Conservation (phyloP, 2,797 vertebrate species). For the Pristis pectinata region DNA sequence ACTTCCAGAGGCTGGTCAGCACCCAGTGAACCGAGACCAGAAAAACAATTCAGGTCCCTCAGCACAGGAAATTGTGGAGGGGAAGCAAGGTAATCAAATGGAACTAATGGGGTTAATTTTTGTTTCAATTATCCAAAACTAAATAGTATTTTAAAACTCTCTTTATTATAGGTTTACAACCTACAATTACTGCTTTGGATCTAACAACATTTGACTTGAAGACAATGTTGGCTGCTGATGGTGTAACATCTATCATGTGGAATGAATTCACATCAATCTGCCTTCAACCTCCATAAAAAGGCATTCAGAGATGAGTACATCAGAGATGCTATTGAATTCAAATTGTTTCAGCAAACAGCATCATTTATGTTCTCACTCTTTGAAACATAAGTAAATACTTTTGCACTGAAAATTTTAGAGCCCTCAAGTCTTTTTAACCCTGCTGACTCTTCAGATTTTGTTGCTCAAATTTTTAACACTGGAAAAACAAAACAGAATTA, state of each 20-base stretch:
- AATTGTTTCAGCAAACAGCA: not conserved
- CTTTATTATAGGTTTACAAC: not conserved
- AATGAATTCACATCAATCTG: not conserved
- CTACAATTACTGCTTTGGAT: not conserved
- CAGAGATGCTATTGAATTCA: not conserved
- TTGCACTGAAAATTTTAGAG: slow-evolving; percentile 13
- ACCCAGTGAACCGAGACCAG: not conserved
- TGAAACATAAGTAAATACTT: not conserved
- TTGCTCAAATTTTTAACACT: not conserved
- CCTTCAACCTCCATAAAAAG: not conserved
- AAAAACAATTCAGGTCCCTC: not conserved
- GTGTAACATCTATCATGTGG: not conserved
- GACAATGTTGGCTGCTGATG: not conserved
- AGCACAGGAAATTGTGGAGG: not conserved
- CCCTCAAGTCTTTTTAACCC: not conserved
- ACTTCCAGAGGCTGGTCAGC: not conserved
- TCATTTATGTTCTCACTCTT: not conserved
- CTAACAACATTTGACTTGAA: not conserved
- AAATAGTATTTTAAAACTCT: not conserved
- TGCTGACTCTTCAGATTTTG: not conserved
- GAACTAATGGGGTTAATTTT: not conserved
- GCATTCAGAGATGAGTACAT: not conserved
- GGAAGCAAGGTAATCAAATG: not conserved
- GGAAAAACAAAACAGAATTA: not conserved
- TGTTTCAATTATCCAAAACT: not conserved